Percentiles rank a stretch among this genome's conserved stretches.
These are phyloP conservation scores for Stichopus chloronotus DNA, from an alignment of 35 echinoderm and acorn worm species.

Conservation along the genomic window DNA sequence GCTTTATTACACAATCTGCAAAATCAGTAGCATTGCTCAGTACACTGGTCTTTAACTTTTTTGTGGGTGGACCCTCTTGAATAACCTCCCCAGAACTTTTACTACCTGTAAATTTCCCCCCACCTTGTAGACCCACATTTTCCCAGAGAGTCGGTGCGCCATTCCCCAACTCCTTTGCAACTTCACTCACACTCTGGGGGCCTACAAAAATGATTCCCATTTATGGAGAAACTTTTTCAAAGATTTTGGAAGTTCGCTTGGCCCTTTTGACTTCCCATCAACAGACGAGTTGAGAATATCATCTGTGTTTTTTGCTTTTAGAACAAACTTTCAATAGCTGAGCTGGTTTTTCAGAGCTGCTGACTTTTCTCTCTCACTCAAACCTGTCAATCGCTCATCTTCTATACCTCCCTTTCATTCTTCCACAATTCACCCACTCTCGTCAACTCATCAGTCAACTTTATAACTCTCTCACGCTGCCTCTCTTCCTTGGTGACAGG, in stretches of 20 bases:
- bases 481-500: not conserved
- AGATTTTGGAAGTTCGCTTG: not conserved
- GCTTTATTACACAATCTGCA: not conserved
- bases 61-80: not conserved
- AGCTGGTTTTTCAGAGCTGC: not conserved
- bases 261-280: not conserved
- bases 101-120: not conserved
- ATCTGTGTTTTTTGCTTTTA: not conserved
- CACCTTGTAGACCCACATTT: no score
- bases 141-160: no score
- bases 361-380: not conserved
- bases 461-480: not conserved
- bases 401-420: conserved; percentile 3
- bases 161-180: no score
- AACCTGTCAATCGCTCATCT: not conserved
- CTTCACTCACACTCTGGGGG: not conserved
- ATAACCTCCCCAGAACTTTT: not conserved
- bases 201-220: not conserved
- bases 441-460: not conserved
- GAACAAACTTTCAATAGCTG: not conserved
- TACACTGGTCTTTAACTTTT: not conserved
- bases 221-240: not conserved
- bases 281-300: not conserved
- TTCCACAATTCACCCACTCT: conserved; percentile 18
- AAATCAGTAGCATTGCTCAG: not conserved